Conservation (phyloP, 2,888 invertebrate genomes). For the Sphaeridia pumilis region DNA sequence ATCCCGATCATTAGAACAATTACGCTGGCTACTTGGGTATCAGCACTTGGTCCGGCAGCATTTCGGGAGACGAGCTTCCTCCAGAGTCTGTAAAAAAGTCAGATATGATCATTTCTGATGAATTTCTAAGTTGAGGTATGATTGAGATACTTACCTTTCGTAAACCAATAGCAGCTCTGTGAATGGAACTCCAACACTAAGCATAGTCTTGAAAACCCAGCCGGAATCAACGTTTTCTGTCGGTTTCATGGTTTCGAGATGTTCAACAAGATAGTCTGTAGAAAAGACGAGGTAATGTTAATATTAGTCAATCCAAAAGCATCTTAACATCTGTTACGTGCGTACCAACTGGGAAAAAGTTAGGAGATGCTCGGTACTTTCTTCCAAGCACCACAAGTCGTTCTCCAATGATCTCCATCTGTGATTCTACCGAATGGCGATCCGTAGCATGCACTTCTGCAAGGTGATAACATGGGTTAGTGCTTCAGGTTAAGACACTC, state of each 20-base stretch:
- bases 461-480: constrained; percentile 41
- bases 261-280: constrained; percentile 37
- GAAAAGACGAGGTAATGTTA: constrained; percentile 4
- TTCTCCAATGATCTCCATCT: constrained; percentile 32
- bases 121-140: neutral
- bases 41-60: constrained; percentile 18
- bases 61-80: constrained; percentile 21
- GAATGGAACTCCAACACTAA: constrained; percentile 63
- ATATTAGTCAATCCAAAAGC: too few relatives aligned
- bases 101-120: neutral
- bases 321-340: neutral
- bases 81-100: constrained; percentile 24
- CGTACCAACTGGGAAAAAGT: constrained; percentile 70
- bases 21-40: constrained; percentile 30
- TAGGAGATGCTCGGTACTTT: constrained; percentile 27
- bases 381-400: constrained; percentile 44
- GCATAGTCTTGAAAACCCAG: constrained; percentile 63
- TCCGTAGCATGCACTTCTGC: constrained; percentile 26
- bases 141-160: constrained; percentile 49
- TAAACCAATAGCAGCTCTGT: constrained; percentile 70
- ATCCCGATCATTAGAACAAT: constrained; percentile 29
- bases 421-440: constrained; percentile 41
- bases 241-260: constrained; percentile 35
- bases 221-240: constrained; percentile 49
- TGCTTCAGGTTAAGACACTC: neutral